Base-by-base conservation (phyloP, 2,888 invertebrate species). In the Sarcophaga caerulescens region DNA sequence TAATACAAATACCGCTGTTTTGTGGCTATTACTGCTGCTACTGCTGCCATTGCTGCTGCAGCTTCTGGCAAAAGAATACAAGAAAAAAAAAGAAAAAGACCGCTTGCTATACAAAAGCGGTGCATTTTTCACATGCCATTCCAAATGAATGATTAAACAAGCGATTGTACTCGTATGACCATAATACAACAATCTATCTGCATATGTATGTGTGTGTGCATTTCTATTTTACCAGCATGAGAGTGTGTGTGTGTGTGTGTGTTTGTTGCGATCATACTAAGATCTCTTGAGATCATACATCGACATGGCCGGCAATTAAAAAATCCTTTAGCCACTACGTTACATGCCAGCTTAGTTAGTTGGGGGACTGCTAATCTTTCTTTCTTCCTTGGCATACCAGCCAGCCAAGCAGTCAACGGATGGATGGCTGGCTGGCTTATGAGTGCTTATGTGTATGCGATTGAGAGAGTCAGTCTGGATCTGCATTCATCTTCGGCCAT, bases 381-480 rank as follows among this genome's bases (percentile, higher is more conserved):
- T 89, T 91, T 90, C 89, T 90, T 89, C 89, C 90, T 89, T 66
- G 47, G n/a, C 25, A 75, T 63, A 60, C 23, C 60, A 65, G 52
- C 69, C 21, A 23, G 62, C 63, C 47, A 47, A 21, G 45, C 45
- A 65, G 44, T 44, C 52, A 47, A 21, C 73, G 35, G 35, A 35
- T 35, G 35, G 25, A 25, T 25, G 25, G 25, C 3, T 25, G 25
- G 25, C 3, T 35, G 47, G 47, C 14, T 47, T 14, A 4, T 14
- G 52, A 17, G 52, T 52, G 52, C 14, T 0, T 17, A 52, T 52
- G 52, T 52, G 52, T 52, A 52, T 52, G 52, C 17, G 14, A 14
- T 52, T 52, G 52, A 52, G 52, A 52, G 52, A 8, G 52, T 52
- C 4, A 52, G 52, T 17, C 52, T 52, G 17, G 17, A 52, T 52